These are phyloP conservation scores for Drepana arcuata DNA, from an alignment of 1,140 invertebrate genomes.

Conservation along the genomic window DNA sequence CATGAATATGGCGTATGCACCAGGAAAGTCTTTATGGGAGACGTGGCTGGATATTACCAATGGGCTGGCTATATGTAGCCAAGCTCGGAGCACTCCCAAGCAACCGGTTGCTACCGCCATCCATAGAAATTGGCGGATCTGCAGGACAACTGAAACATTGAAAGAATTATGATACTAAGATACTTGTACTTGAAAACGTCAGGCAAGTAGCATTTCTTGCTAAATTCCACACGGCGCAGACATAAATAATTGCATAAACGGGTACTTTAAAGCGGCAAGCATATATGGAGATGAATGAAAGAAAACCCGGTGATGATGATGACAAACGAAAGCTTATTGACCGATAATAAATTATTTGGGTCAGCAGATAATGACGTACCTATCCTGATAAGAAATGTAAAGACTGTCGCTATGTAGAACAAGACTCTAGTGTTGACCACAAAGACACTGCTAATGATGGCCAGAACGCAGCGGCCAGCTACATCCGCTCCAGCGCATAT, in stretches of 20 bases:
- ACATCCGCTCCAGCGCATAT: conserved; percentile 72
- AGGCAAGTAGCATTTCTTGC: too few relatives aligned
- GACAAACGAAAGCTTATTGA: too few relatives aligned
- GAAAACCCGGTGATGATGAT: too few relatives aligned
- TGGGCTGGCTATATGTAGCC: conserved; percentile 49
- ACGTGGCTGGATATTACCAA: conserved; percentile 52
- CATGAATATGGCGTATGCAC: conserved; percentile 48
- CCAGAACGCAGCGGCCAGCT: conserved; percentile 64
- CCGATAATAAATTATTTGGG: too few relatives aligned
- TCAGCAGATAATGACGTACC: too few relatives aligned
- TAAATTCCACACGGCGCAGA: too few relatives aligned
- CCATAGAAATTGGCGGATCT: conserved; percentile 34
- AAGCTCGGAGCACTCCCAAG: conserved; percentile 39
- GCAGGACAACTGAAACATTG: conserved; percentile 36
- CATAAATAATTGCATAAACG: too few relatives aligned
- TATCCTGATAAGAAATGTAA: conserved; percentile 35
- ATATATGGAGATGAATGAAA: too few relatives aligned
- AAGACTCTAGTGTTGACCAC: conserved; percentile 50
- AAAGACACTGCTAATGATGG: conserved; percentile 59
- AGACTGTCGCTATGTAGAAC: conserved; percentile 37
- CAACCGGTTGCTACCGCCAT: conserved; percentile 26
- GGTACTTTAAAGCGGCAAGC: too few relatives aligned
- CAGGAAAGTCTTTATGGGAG: conserved; percentile 42
- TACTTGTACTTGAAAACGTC: too few relatives aligned
- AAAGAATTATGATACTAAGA: too few relatives aligned